Evolutionary conservation across 2,113 vertebrate genomes (phyloP).

Genomic region (Opisthocomus hoazin): DNA sequence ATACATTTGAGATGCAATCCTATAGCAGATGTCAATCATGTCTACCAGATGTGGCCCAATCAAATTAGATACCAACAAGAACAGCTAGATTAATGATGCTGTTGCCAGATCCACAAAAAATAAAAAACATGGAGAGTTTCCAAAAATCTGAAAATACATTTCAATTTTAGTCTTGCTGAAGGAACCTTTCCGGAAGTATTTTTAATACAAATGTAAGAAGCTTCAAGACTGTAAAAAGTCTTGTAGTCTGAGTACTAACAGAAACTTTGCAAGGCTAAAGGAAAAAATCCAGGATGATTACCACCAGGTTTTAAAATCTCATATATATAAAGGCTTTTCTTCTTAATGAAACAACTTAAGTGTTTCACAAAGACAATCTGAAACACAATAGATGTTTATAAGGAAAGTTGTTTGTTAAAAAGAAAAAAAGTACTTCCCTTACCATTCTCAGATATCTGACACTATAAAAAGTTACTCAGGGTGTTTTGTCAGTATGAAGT

Average conservation of each 20-base stretch:
- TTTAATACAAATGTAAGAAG: not conserved
- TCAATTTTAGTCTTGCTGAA: not conserved
- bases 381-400: not conserved
- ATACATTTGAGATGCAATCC: not conserved
- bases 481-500: not conserved
- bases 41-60: not conserved
- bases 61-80: not conserved
- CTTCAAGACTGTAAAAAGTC: not conserved
- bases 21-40: not conserved
- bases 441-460: not conserved
- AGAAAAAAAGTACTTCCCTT: not conserved
- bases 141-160: not conserved
- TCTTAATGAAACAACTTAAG: not conserved
- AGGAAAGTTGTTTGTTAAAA: not conserved
- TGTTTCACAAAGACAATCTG: not conserved
- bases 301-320: not conserved
- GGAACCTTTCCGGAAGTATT: not conserved
- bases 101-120: not conserved
- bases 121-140: not conserved
- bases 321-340: not conserved
- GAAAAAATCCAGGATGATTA: not conserved
- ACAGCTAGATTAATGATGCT: not conserved
- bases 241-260: not conserved
- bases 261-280: not conserved
- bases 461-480: not conserved